Evolutionary conservation across 35 echinoderm and acorn worm genomes (phyloP).

Genomic region (Apostichopus californicus): DNA sequence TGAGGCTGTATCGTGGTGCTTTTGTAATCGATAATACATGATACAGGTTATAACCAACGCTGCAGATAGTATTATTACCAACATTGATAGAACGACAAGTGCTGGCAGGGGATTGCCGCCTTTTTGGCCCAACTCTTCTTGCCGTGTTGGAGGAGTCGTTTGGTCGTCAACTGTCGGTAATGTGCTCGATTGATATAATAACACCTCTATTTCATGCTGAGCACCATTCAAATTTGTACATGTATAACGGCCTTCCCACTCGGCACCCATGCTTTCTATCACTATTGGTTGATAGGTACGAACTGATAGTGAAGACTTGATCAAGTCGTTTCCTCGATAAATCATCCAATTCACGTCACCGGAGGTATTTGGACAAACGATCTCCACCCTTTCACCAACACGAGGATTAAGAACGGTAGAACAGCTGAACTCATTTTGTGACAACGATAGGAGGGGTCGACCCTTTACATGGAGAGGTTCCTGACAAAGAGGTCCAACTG

Average conservation of each 20-base stretch:
- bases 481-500: background rate
- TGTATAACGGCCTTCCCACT: conserved; percentile 12
- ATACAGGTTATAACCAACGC: background rate
- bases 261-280: background rate
- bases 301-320: background rate
- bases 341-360: background rate
- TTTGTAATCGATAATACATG: background rate
- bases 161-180: background rate
- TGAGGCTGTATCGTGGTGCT: too few relatives aligned
- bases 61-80: background rate
- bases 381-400: background rate
- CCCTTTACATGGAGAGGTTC: background rate
- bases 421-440: background rate
- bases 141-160: background rate
- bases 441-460: background rate
- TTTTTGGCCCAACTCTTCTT: too few relatives aligned
- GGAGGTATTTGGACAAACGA: background rate
- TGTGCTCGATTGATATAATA: background rate
- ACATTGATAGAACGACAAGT: background rate
- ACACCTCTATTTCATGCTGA: background rate
- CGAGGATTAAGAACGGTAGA: background rate
- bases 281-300: background rate
- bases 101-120: background rate
- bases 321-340: background rate
- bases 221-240: background rate